phyloP scores from a whole-genome alignment of 1,140 invertebrate species.

The Ostrea denselamellosa region DNA sequence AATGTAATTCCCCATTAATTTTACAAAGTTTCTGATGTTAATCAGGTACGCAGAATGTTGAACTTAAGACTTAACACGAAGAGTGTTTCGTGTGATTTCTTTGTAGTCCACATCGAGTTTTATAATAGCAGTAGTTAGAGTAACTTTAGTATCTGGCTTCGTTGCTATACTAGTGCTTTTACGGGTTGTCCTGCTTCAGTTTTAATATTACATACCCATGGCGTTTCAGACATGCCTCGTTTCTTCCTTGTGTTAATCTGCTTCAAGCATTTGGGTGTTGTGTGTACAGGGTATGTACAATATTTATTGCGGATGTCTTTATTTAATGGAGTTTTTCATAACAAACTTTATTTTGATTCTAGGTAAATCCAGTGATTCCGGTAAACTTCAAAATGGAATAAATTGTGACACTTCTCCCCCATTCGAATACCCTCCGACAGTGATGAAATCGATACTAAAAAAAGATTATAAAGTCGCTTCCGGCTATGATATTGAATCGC shows the following conservation, averaged over 20 bases:
- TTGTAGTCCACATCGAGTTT: no score
- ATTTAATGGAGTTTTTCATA: neutral
- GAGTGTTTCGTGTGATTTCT: no score
- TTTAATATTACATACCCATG: no score
- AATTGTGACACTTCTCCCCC: slow-evolving; percentile 45
- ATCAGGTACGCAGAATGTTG: no score
- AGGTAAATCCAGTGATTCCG: slow-evolving; percentile 35
- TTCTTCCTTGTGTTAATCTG: neutral
- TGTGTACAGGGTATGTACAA: neutral
- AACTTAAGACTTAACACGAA: no score
- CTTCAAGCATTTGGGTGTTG: neutral
- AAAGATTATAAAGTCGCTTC: slow-evolving; percentile 81
- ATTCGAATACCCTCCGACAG: slow-evolving; percentile 61
- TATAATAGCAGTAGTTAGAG: no score
- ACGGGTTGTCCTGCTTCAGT: no score
- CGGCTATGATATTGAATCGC: slow-evolving; percentile 88
- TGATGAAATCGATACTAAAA: slow-evolving; percentile 88
- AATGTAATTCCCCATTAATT: no score
- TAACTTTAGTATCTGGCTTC: no score
- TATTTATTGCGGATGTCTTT: neutral
- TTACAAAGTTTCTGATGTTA: no score
- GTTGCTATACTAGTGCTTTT: no score
- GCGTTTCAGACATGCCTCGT: neutral
- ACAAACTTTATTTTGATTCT: neutral
- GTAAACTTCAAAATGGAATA: slow-evolving; percentile 39